phyloP scores from a whole-genome alignment of 2,113 vertebrate genomes.

The Seriola aureovittata region DNA sequence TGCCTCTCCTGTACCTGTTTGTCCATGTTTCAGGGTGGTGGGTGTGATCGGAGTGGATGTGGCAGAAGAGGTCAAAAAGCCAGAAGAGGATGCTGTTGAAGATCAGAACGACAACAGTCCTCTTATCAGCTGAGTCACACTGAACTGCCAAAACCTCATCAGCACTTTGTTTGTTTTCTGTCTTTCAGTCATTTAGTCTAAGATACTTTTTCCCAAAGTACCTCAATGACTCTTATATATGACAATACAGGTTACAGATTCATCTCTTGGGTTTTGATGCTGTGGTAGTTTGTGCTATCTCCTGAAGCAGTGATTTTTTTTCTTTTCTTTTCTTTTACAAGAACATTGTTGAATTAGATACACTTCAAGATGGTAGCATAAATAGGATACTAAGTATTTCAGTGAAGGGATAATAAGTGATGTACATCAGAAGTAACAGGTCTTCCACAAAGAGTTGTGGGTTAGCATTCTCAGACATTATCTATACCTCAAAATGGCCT shows the following conservation, averaged over 20 bases:
- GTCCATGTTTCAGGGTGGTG: conserved; percentile 65
- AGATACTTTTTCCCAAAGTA: background rate
- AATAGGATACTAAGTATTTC: no score
- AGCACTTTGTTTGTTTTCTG: conserved; percentile 5
- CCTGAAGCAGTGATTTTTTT: no score
- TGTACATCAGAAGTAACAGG: background rate
- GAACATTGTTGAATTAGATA: background rate
- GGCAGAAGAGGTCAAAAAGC: conserved; percentile 30
- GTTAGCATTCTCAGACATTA: background rate
- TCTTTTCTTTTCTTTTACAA: no score
- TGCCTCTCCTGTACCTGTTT: background rate
- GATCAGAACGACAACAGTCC: conserved; percentile 47
- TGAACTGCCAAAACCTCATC: background rate
- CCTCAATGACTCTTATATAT: background rate
- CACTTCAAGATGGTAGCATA: background rate
- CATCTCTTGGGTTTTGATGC: background rate
- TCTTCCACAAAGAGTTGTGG: background rate
- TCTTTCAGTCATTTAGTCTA: background rate
- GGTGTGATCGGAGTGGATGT: conserved; percentile 63
- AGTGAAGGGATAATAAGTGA: background rate
- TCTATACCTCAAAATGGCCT: background rate
- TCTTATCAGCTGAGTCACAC: conserved; percentile 41
- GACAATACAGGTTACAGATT: background rate
- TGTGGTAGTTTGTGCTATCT: background rate
- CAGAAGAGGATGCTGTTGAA: conserved; percentile 55